Evolutionary conservation across 2,797 vertebrate genomes (phyloP).

Genomic region (Siniperca scherzeri): DNA sequence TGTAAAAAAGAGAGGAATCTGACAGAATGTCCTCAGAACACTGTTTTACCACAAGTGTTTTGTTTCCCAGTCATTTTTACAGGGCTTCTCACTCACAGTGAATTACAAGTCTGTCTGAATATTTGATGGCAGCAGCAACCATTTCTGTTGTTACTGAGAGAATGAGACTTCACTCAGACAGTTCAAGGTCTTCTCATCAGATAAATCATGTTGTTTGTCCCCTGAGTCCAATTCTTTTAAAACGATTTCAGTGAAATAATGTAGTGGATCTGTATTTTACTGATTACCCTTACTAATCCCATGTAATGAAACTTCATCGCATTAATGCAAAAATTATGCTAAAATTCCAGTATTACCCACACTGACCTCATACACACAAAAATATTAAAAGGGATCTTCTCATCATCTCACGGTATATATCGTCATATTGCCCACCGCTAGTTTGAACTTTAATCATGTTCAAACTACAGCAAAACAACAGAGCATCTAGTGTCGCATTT

Average conservation of each 20-base stretch:
- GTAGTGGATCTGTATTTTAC: not conserved
- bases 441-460: not conserved
- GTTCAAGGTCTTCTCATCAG: not conserved
- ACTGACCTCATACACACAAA: not conserved
- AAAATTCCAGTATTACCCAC: not conserved
- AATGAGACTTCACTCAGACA: constrained; percentile 4
- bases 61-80: constrained; percentile 81
- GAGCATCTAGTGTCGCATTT: not conserved
- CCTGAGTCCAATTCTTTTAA: not conserved
- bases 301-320: not conserved
- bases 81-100: constrained; percentile 66
- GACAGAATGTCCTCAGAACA: constrained; percentile 86
- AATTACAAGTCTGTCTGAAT: constrained; percentile 79
- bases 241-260: not conserved
- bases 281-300: not conserved
- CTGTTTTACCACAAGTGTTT: constrained; percentile 86
- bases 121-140: constrained; percentile 75
- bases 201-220: constrained; percentile 4
- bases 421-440: not conserved
- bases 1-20: constrained; percentile 84
- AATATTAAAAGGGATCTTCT: not conserved
- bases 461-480: not conserved
- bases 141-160: constrained; percentile 33
- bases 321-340: not conserved
- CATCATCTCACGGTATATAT: not conserved